Conservation (phyloP, 2,113 vertebrate species). For the Chrysemys picta region DNA sequence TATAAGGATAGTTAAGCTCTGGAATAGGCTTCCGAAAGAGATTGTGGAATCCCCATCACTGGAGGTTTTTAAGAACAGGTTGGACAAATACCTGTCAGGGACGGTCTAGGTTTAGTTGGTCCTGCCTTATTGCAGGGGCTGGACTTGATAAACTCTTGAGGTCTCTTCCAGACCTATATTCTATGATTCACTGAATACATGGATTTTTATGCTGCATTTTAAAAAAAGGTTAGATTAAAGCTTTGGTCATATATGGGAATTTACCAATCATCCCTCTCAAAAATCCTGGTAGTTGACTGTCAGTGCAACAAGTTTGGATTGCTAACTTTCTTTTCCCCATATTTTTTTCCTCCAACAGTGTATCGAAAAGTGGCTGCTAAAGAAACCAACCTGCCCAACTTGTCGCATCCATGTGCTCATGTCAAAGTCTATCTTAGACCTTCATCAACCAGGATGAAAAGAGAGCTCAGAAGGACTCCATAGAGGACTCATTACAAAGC, state of each 20-base stretch:
- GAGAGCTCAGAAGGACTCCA: not conserved
- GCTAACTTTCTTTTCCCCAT: not conserved
- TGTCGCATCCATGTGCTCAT: slow-evolving; percentile 48
- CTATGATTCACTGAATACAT: not conserved
- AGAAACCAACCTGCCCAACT: slow-evolving; percentile 60
- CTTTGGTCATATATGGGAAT: not conserved
- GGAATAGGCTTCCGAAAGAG: no score
- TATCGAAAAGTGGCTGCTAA: slow-evolving; percentile 74
- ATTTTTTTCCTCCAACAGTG: slow-evolving; percentile 45
- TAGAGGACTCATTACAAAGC: not conserved
- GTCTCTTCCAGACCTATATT: not conserved
- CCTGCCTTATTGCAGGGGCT: not conserved
- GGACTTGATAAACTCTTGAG: not conserved
- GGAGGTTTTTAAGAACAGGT: no score
- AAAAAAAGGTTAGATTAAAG: not conserved
- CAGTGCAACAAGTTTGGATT: not conserved
- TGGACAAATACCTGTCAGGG: no score
- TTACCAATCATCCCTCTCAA: not conserved
- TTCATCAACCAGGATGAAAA: slow-evolving; percentile 54
- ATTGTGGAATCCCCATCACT: no score
- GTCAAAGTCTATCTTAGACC: slow-evolving; percentile 57
- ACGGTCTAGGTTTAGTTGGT: not conserved
- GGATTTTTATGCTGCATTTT: not conserved
- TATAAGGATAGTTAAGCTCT: no score
- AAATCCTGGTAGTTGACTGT: not conserved